Percentiles rank a stretch among this genome's conserved stretches.
phyloP scores from a whole-genome alignment of 2,113 vertebrate genomes.

The Oenanthe melanoleuca region DNA sequence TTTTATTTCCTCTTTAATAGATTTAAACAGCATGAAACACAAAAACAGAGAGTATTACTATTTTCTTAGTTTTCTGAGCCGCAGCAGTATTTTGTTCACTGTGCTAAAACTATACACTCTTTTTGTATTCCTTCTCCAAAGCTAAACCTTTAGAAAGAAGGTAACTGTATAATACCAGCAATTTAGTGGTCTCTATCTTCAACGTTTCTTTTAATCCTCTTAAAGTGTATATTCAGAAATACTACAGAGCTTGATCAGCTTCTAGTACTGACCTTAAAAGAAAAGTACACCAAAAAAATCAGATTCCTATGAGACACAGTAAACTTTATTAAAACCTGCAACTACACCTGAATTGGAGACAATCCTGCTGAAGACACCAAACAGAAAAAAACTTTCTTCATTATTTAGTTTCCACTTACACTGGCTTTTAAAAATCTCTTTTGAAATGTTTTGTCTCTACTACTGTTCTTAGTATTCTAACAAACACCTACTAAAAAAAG shows the following conservation, averaged over 20 bases:
- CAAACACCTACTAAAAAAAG: neutral
- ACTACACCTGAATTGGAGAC: neutral
- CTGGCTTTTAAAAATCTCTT: neutral
- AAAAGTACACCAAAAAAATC: neutral
- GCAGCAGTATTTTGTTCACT: neutral
- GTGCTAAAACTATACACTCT: neutral
- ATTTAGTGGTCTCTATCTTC: neutral
- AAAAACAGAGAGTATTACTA: neutral
- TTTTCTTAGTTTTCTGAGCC: neutral
- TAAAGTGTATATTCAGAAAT: neutral
- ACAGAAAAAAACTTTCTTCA: neutral
- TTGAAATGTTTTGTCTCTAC: neutral
- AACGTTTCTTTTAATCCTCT: neutral
- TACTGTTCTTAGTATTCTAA: neutral
- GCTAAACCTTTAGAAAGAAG: neutral
- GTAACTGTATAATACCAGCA: neutral
- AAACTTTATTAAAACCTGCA: neutral
- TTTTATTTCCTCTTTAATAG: neutral
- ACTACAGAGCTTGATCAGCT: neutral
- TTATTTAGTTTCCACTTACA: neutral
- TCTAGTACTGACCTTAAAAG: slow-evolving; percentile 2
- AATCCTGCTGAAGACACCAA: neutral
- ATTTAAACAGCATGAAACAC: neutral
- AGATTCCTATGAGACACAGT: neutral
- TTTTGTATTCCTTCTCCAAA: neutral